phyloP scores from a whole-genome alignment of 2,888 invertebrate species.

The Mechanitis mazaeus region DNA sequence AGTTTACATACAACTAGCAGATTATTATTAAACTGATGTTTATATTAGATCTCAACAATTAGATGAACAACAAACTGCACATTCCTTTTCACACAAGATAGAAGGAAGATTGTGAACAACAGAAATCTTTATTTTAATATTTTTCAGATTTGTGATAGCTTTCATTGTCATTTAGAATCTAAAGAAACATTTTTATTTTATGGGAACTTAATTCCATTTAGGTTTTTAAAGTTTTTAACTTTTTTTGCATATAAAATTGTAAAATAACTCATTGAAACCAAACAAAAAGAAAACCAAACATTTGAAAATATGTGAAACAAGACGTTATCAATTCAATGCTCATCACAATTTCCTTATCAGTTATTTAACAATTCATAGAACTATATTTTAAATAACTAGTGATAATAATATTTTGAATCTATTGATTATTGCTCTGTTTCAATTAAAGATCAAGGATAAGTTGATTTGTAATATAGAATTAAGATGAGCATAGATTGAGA shows the following conservation, averaged over 20 bases:
- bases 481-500: slow-evolving; percentile 62
- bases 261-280: slow-evolving; percentile 28
- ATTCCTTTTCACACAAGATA: too few relatives aligned
- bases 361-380: slow-evolving; percentile 31
- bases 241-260: slow-evolving; percentile 34
- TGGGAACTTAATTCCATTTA: slow-evolving; percentile 75
- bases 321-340: slow-evolving; percentile 59
- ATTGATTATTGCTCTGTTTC: slow-evolving; percentile 31
- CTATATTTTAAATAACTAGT: slow-evolving; percentile 32
- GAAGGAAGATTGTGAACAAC: too few relatives aligned
- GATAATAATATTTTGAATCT: slow-evolving; percentile 26
- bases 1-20: slow-evolving; percentile 51
- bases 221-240: slow-evolving; percentile 46
- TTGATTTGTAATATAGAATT: slow-evolving; percentile 39
- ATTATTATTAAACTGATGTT: slow-evolving; percentile 56
- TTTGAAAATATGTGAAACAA: slow-evolving; percentile 75
- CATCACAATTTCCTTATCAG: slow-evolving; percentile 52
- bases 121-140: too few relatives aligned
- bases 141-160: too few relatives aligned
- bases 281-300: slow-evolving; percentile 51
- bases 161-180: slow-evolving; percentile 4
- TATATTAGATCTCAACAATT: slow-evolving; percentile 52
- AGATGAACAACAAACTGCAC: slow-evolving; percentile 41
- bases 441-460: slow-evolving; percentile 27
- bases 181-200: slow-evolving; percentile 42